Evolutionary conservation across 2,113 vertebrate genomes (phyloP), one percentile per base, ranked within the genome.

Genomic region (Osmerus mordax): DNA sequence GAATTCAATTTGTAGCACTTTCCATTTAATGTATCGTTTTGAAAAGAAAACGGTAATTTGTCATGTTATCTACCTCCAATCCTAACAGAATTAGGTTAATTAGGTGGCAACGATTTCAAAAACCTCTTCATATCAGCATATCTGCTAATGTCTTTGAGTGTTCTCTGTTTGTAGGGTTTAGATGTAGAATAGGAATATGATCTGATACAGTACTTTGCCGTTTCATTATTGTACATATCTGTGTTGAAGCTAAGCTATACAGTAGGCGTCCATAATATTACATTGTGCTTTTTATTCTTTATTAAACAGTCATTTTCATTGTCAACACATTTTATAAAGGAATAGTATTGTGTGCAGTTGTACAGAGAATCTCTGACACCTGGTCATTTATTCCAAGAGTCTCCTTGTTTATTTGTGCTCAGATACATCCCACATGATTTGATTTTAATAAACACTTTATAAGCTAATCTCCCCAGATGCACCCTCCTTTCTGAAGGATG

Each of bases 1-100:
- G 82, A 86, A 92, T 90, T 92, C 90, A 92, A 90, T 93, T 89
- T 92, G 86, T 81, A 76, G 77, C 62, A 75, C 75, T 79, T 87
- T 86, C 85, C 83, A 89, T 91, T 92, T 90, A 86, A 89, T 87
- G 77, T 88, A 86, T 87, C 59, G 78, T 83, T 90, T 88, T 90
- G 84, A 92, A 92, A 92, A 91, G 89, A 92, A 91, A 92, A 91
- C 87, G 88, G 84, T 84, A 79, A 90, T 90, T 90, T 91, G 83
- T 86, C 74, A 78, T 77, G 84, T 91, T 93, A 92, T 93, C 90
- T 91, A 76, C 86, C 85, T 85, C 71, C 82, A 89, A 91, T 92
- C 88, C 89, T 86, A 92, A 93, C 91, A 91, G 88, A 91, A 91
- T 82, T 87, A 75, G 91, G 91, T 91, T 91, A 93, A 92, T 92